Base-by-base conservation (phyloP, 2,888 invertebrate species). In the Lutraria lutraria region DNA sequence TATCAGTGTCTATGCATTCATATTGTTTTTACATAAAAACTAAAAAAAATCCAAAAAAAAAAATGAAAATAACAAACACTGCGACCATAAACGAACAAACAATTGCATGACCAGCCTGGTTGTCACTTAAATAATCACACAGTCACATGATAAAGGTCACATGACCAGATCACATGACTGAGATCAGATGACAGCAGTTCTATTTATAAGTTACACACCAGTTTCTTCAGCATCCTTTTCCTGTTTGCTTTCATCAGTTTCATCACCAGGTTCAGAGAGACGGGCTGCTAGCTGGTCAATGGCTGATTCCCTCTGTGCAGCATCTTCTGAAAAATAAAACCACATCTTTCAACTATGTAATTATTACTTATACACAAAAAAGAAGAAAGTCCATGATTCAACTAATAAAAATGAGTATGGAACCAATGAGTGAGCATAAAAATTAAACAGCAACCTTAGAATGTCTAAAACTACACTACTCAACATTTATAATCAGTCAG, bases 231-330 rank as follows among this genome's bases (percentile, higher is more conserved):
- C 86, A 79, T 92, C 88, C 76, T 92, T 88, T 52, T 92, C 88
- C 76, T 92, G 87, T 81, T 85, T 81, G 29, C 89, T 89, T 3
- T 82, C 88, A 1, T 56, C 53, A 25, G 56, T 63, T 6, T 63
- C 85, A 16, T 91, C 92, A 43, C 90, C 91, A 25, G 92, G 91
- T 54, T 91, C 91, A 12, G 92, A 92, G 16, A 95, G 93, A 34
- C 93, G 88, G 8, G 93, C 93, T 34, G 95, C 94, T 43, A 94
- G 93, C 89, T 94, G 93, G 34, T 91, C 93, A 31, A 94, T 92
- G 31, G 93, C 91, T 1, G 90, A 87, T 60, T 90, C 91, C 52
- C 90, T 93, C n/a, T 87, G 79, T 43, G 86, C 87, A 25, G 82
- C 85, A 83, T 92, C 93, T 85, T 94, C 94, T 94, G 93, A 87